Evolutionary conservation across 2,113 vertebrate species (phyloP).

Genomic region (Chionodraco myersi): DNA sequence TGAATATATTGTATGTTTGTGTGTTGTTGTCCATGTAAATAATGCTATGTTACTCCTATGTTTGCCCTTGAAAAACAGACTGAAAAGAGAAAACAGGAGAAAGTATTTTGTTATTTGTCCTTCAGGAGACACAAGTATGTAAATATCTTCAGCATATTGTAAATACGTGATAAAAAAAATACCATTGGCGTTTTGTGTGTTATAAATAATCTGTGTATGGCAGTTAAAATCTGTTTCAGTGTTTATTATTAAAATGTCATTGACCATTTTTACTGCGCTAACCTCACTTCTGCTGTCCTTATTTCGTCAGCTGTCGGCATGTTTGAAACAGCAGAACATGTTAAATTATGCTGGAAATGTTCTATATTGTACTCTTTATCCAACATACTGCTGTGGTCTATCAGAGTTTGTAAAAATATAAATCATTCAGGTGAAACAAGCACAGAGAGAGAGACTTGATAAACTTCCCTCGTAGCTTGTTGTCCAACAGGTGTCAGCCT

Average conservation of each 20-base stretch:
- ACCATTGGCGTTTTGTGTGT: slow-evolving; percentile 86
- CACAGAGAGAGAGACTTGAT: not conserved
- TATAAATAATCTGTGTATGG: slow-evolving; percentile 87
- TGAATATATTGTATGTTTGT: slow-evolving; percentile 79
- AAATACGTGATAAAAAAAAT: slow-evolving; percentile 85
- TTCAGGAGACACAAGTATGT: slow-evolving; percentile 85
- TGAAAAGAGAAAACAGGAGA: slow-evolving; percentile 69
- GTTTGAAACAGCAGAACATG: not conserved
- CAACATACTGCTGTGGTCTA: no score
- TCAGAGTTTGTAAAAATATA: no score
- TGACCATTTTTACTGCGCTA: slow-evolving; percentile 81
- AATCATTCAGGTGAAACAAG: not conserved
- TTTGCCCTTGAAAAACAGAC: slow-evolving; percentile 81
- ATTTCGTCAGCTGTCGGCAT: slow-evolving; percentile 36
- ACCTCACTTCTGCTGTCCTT: slow-evolving; percentile 74
- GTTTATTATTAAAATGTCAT: slow-evolving; percentile 89
- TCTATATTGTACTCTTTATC: no score
- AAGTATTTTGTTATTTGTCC: slow-evolving; percentile 90
- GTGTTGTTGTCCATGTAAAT: slow-evolving; percentile 90
- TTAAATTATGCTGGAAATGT: not conserved
- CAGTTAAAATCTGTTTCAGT: slow-evolving; percentile 87
- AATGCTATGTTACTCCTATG: slow-evolving; percentile 78
- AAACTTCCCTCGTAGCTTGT: not conserved
- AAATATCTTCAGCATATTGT: slow-evolving; percentile 88
- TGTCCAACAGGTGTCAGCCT: slow-evolving; percentile 81